Base-by-base conservation (phyloP, 2,888 invertebrate genomes). In the Trachelus stipa region DNA sequence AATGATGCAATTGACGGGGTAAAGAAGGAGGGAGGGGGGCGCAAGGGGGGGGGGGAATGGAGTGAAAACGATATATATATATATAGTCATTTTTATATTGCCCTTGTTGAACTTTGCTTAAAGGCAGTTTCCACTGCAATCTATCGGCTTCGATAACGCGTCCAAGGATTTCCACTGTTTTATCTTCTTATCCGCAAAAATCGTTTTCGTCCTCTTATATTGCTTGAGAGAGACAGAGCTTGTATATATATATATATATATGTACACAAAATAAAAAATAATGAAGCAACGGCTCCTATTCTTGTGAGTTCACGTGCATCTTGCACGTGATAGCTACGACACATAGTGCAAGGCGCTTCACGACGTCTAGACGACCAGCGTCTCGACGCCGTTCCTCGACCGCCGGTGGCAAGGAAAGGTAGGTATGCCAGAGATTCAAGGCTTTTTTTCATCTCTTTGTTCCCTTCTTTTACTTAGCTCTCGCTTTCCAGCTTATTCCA, bases 21-120 rank as follows among this genome's bases (percentile, higher is more conserved):
- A n/a, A n/a, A 0, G 12, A 4, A 1, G 15, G 35, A 12, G 15
- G 15, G 35, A 12, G 15, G 34, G 0, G 9, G 34, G 9, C 0
- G 33, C 33, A 33, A 33, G 12, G 4, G 6, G 15, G 4, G 6
- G 15, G 15, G 1, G 1, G 1, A 40, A 35, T 35, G 9, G 23
- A 56, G 23, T 6, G 6, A 56, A 56, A 15, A 6, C 56, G 23
- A 56, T 23, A 9, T 23, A 15, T 23, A 9, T 23, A 15, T 34
- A 35, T 35, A 35, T 35, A 35, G 56, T 56, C 23, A 56, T 56
- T 56, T 56, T 56, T 56, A 56, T 56, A 56, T 56, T 56, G 23
- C 56, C 23, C 56, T 56, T 56, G 9, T 56, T 56, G 56, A 23
- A 23, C 56, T 56, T 56, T 56, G 56, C 56, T 56, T 56, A 56